Evolutionary conservation across 2,113 vertebrate species (phyloP).

Genomic region (Glaucidium brasilianum): DNA sequence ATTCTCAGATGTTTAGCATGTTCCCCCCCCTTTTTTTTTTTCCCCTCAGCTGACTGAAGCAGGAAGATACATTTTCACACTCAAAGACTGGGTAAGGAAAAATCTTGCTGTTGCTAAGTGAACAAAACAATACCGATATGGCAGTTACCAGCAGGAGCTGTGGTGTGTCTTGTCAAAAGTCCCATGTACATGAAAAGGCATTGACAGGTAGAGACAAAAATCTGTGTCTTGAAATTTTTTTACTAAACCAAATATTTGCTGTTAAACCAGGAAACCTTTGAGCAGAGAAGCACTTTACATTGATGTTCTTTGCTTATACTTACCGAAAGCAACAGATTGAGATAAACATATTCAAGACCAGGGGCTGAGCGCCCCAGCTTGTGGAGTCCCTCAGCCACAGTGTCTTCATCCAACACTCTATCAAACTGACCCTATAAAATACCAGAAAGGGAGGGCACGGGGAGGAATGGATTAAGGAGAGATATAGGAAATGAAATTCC

Average conservation of each 20-base stretch:
- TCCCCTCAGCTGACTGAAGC: neutral
- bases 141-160: neutral
- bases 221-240: neutral
- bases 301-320: constrained; percentile 47
- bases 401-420: constrained; percentile 74
- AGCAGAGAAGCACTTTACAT: neutral
- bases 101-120: neutral
- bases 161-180: neutral
- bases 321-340: constrained; percentile 80
- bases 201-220: neutral
- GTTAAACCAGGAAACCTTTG: neutral
- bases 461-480: neutral
- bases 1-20: neutral
- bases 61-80: neutral
- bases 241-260: neutral
- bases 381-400: constrained; percentile 70
- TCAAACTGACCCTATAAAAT: constrained; percentile 63
- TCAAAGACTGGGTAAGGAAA: neutral
- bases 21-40: neutral
- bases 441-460: neutral
- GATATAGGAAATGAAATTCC: neutral
- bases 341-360: constrained; percentile 79
- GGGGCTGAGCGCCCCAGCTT: constrained; percentile 73
- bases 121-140: accelerated
- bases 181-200: accelerated